Conservation (phyloP, 2,113 vertebrate species). For the Arothron firmamentum region DNA sequence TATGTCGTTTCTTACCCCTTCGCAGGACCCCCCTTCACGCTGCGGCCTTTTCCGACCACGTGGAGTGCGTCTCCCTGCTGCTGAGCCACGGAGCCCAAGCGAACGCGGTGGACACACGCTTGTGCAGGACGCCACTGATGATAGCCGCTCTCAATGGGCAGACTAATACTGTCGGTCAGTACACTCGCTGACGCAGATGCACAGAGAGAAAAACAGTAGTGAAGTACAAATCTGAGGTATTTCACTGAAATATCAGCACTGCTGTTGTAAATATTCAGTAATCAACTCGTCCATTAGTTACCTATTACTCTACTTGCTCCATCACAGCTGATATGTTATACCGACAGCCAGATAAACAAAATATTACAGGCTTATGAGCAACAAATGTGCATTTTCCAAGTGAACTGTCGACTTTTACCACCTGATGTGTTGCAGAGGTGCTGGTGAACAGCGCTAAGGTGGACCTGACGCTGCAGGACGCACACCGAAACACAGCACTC, state of each 20-base stretch:
- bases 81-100: slow-evolving; percentile 91
- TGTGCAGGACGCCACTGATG: slow-evolving; percentile 91
- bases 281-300: too few relatives aligned
- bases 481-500: slow-evolving; percentile 89
- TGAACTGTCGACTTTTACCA: background rate
- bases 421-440: slow-evolving; percentile 78
- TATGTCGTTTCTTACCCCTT: background rate
- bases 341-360: too few relatives aligned
- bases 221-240: too few relatives aligned
- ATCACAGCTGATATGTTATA: too few relatives aligned
- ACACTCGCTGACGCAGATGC: background rate
- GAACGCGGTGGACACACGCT: slow-evolving; percentile 79
- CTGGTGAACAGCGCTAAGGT: slow-evolving; percentile 94
- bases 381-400: too few relatives aligned
- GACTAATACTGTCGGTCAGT: slow-evolving; percentile 91
- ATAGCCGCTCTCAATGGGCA: slow-evolving; percentile 97
- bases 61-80: slow-evolving; percentile 93
- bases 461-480: slow-evolving; percentile 90
- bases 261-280: too few relatives aligned
- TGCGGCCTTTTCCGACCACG: slow-evolving; percentile 93
- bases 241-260: too few relatives aligned
- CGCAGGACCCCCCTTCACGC: slow-evolving; percentile 92
- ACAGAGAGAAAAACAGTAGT: background rate
- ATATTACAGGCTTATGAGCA: too few relatives aligned
- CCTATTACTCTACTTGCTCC: too few relatives aligned